These are phyloP conservation scores for Bos taurus DNA, from an alignment of 2,113 vertebrate genomes.

Conservation along the genomic window DNA sequence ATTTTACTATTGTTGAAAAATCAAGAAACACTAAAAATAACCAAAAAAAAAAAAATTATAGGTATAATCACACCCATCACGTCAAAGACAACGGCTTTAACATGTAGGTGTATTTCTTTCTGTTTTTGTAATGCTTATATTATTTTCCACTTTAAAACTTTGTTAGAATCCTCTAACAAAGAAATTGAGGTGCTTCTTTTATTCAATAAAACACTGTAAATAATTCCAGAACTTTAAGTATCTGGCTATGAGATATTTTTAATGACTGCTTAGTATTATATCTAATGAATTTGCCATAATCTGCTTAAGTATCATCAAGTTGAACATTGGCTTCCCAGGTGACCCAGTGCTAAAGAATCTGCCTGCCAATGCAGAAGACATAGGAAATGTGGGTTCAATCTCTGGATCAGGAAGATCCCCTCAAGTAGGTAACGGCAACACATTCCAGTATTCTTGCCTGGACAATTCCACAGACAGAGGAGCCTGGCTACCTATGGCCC, in stretches of 20 bases:
- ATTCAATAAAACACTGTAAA: neutral
- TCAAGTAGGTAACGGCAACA: neutral
- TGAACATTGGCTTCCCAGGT: neutral
- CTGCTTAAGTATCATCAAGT: constrained; percentile 1
- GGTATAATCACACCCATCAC: neutral
- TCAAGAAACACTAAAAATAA: neutral
- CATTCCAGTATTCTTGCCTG: neutral
- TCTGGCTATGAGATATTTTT: neutral
- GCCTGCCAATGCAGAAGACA: neutral
- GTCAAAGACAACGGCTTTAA: neutral
- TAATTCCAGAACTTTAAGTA: neutral
- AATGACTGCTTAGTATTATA: neutral
- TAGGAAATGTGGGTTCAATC: neutral
- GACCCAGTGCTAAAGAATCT: neutral
- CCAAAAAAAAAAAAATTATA: neutral
- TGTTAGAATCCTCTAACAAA: neutral
- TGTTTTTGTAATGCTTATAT: neutral
- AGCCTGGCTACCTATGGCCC: neutral
- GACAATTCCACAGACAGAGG: neutral
- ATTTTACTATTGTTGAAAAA: neutral
- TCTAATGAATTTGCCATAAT: neutral
- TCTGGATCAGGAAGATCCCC: neutral
- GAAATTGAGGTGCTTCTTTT: neutral
- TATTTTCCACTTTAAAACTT: constrained; percentile 11
- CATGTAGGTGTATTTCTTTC: neutral